Base-by-base conservation (phyloP, 2,888 invertebrate species). In the Rhamphomyia laevipes region DNA sequence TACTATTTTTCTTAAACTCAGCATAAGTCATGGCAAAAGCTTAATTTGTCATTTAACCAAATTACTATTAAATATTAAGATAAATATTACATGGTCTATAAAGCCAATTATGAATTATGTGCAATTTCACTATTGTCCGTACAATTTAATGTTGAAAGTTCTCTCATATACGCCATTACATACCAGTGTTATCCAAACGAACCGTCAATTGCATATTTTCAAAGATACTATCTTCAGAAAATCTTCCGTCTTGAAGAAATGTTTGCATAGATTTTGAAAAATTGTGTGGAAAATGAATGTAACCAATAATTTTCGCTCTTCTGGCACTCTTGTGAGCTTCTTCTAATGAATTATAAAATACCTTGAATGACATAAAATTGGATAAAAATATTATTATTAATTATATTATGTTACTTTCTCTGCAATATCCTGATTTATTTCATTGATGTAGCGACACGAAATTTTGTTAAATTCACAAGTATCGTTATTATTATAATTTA, bases 161-260 rank as follows among this genome's bases (percentile, higher is more conserved):
- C n/a, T n/a, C n/a, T n/a, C n/a, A n/a, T n/a, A n/a, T 15, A 18
- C 12, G 3, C 7, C 5, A 15, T 40, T 35, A 37, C 50, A 53
- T 64, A 86, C 89, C 84, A 46, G 84, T 80, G 77, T 83, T 82
- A 59, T 89, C 87, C 45, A 90, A 71, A 69, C 78, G 80, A 1
- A 86, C 76, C 58, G 76, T 74, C 42, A 90, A 73, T 50, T 81
- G 78, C 58, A 84, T 81, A 53, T 73, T 73, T 0, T 74, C 72
- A 3, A 82, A 62, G 1, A 76, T 63, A 17, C 76, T 74, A 17
- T 73, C 66, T 11, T 76, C 74, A 0, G 76, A 74, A 47, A 74
- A 74, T 18, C 76, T 72, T 0, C 81, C 80, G 43, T 80, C 73
- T 2, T 78, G 73, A 1, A 82, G 60, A 11, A 84, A 68, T 18